phyloP scores from a whole-genome alignment of 2,797 vertebrate genomes.

The Sylvilagus floridanus region DNA sequence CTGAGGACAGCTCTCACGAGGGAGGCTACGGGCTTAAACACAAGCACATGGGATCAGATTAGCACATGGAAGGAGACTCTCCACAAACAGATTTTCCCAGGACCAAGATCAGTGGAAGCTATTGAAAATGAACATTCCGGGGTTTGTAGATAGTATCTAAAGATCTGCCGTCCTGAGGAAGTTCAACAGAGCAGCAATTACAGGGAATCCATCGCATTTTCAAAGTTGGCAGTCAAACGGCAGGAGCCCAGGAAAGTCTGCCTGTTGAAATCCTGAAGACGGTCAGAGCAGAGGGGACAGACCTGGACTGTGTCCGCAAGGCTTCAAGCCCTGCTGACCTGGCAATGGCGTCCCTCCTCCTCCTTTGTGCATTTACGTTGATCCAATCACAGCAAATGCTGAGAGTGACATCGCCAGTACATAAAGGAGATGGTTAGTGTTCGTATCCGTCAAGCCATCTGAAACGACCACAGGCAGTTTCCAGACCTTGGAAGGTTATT shows the following conservation, averaged over 20 bases:
- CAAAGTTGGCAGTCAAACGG: neutral
- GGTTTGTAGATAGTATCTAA: neutral
- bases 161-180: neutral
- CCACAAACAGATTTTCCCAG: slow-evolving; percentile 59
- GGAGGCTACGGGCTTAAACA: neutral
- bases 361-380: neutral
- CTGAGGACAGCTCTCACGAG: neutral
- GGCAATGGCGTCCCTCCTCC: neutral
- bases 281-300: neutral
- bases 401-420: neutral
- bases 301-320: neutral
- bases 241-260: slow-evolving; percentile 41
- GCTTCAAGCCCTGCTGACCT: neutral
- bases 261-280: slow-evolving; percentile 59
- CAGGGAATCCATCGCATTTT: slow-evolving; percentile 34
- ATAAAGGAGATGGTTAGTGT: neutral
- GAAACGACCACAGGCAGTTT: neutral
- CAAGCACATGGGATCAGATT: slow-evolving; percentile 44
- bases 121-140: slow-evolving; percentile 55
- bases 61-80: neutral
- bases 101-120: slow-evolving; percentile 1
- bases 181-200: slow-evolving; percentile 1
- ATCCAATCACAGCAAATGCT: neutral
- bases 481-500: neutral
- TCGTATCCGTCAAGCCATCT: neutral